Evolutionary conservation across 2,888 invertebrate genomes (phyloP), one percentile per base, ranked within the genome.

Genomic region (Heteropelma amictum): DNA sequence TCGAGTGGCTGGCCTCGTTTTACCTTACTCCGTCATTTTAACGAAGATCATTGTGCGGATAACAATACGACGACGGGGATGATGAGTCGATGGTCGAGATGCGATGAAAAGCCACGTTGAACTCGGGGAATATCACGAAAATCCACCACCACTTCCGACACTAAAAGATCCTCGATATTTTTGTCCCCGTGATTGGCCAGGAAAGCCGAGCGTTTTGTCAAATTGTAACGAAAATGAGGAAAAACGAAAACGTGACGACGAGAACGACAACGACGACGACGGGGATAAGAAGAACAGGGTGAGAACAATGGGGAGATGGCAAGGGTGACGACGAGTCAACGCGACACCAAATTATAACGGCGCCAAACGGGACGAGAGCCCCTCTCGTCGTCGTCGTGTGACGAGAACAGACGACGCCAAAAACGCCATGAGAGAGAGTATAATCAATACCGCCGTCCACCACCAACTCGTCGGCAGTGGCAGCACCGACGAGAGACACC

Each of bases 311-410:
- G 56, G 26, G 49, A 42, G 56, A 71, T 63, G 63, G 63, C 63
- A 14, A 30, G 21, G 35, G 23, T 12, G 28, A 38, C 28, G 61
- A 61, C 61, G 61, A 67, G 69, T 30, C 51, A 67, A 71, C 75
- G 54, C 71, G 71, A 68, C 40, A 68, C 58, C 61, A 61, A 58
- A 60, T 54, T 38, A 38, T 30, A 65, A 65, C 61, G 71, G 71
- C 75, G 75, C 71, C 67, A 67, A 68, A 71, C 75, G 70, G 67
- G 70, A 71, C 70, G 67, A 61, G 60, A 45, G 61, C 67, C 67
- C 56, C 67, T 67, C 75, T 71, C 75, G 71, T 58, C 75, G 60
- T 60, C 72, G 68, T 65, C 72, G 68, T 58, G 68, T 58, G 72
- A 61, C 72, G 61, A 49, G 45, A 65, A 56, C 14, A 67, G 68